Conservation (phyloP, 2,113 vertebrate genomes). For the Casuarius casuarius region DNA sequence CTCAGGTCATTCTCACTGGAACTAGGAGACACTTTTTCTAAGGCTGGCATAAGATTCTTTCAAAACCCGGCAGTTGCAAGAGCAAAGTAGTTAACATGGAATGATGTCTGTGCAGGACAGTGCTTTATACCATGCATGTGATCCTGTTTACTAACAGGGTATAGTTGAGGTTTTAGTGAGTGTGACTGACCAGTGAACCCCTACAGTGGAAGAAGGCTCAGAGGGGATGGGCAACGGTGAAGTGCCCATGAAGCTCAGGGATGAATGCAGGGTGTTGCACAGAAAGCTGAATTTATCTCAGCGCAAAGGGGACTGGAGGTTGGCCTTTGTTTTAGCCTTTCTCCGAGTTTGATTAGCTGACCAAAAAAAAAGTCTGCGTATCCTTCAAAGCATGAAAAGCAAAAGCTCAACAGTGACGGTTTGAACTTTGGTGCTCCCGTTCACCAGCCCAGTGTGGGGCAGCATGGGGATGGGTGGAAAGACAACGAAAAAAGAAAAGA, state of each 20-base stretch:
- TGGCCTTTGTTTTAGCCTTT: background rate
- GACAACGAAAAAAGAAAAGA: too few relatives aligned
- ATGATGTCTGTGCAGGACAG: background rate
- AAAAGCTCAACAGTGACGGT: background rate
- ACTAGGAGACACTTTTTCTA: background rate
- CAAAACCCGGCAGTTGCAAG: background rate
- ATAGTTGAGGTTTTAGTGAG: background rate
- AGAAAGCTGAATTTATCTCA: background rate
- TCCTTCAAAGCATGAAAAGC: background rate
- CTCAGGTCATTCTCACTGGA: background rate
- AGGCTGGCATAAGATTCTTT: background rate
- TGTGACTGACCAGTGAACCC: background rate
- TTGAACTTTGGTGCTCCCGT: background rate
- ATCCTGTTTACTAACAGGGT: background rate
- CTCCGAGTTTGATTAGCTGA: background rate
- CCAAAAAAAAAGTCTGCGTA: background rate
- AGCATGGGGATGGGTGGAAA: too few relatives aligned
- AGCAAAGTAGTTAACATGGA: background rate
- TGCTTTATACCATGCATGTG: background rate
- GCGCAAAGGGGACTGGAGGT: accelerated
- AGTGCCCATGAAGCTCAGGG: background rate
- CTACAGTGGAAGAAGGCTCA: background rate
- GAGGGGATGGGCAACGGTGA: accelerated
- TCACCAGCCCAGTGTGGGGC: too few relatives aligned
- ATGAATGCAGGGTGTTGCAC: background rate